These are phyloP conservation scores for Zaprionus nigranus DNA, from an alignment of 1,140 invertebrate species.

Conservation along the genomic window DNA sequence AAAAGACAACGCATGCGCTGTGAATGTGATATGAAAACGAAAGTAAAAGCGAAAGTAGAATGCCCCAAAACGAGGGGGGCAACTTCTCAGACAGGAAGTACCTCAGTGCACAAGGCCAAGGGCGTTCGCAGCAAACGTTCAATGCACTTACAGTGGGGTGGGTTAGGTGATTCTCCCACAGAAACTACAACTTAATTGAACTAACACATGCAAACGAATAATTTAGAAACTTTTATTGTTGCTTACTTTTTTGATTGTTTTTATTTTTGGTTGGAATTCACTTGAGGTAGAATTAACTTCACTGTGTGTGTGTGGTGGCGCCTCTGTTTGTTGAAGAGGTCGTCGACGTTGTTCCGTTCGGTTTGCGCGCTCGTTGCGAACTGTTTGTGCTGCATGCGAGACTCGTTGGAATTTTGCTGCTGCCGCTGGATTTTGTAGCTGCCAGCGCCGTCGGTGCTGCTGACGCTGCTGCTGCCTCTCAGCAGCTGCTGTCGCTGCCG, in stretches of 20 bases:
- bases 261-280: constrained; percentile 36
- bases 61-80: neutral
- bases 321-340: constrained; percentile 53
- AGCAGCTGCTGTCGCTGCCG: constrained; percentile 37
- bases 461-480: constrained; percentile 34
- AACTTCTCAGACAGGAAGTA: constrained; percentile 11
- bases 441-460: constrained; percentile 26
- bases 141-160: constrained; percentile 9
- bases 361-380: constrained; percentile 72
- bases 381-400: constrained; percentile 63
- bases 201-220: neutral
- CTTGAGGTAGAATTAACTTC: constrained; percentile 22
- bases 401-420: constrained; percentile 65
- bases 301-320: constrained; percentile 45
- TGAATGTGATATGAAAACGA: constrained; percentile 52
- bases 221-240: constrained; percentile 19
- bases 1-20: constrained; percentile 61
- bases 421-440: constrained; percentile 74
- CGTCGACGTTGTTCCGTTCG: constrained; percentile 73
- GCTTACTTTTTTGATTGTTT: constrained; percentile 61
- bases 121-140: constrained; percentile 8
- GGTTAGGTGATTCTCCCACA: neutral
- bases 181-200: neutral
- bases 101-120: constrained; percentile 25
- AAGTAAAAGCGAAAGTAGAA: constrained; percentile 53